Evolutionary conservation across 2,888 invertebrate genomes (phyloP).

Genomic region (Heliconius aoede): DNA sequence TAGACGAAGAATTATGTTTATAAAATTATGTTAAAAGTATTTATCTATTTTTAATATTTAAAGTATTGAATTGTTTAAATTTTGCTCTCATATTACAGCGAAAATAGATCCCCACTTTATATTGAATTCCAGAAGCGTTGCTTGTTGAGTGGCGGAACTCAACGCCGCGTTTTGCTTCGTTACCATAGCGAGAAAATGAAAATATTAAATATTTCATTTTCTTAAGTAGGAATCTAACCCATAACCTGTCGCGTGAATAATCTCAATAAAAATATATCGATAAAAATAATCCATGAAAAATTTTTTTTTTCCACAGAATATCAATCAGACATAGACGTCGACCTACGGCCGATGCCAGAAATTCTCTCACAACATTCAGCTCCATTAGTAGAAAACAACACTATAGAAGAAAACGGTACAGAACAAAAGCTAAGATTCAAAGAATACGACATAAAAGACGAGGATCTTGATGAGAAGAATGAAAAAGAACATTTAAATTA

Average conservation of each 20-base stretch:
- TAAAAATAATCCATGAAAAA: background rate
- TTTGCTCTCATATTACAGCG: background rate
- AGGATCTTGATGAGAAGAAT: conserved; percentile 68
- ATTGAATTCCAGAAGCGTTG: too few relatives aligned
- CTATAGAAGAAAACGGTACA: conserved; percentile 59
- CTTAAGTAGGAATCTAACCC: background rate
- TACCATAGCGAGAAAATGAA: too few relatives aligned
- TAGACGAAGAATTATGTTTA: background rate
- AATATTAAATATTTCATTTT: too few relatives aligned
- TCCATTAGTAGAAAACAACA: conserved; percentile 65
- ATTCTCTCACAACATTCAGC: conserved; percentile 63
- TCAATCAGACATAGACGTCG: conserved; percentile 72
- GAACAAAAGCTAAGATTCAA: conserved; percentile 55
- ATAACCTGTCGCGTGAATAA: fast-evolving
- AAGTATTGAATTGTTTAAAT: background rate
- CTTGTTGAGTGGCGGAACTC: too few relatives aligned
- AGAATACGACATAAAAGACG: conserved; percentile 66
- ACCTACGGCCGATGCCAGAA: conserved; percentile 62
- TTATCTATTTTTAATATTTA: background rate
- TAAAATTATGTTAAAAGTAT: background rate
- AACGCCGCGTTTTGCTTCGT: too few relatives aligned
- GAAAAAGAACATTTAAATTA: conserved; percentile 72
- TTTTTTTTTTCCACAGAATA: conserved; percentile 61
- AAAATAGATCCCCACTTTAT: background rate
- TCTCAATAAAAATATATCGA: background rate